A percentile compares a stretch with the other conserved stretches of the same genome.
Conservation (phyloP, 2,888 invertebrate species). For the Allygus modestus region DNA sequence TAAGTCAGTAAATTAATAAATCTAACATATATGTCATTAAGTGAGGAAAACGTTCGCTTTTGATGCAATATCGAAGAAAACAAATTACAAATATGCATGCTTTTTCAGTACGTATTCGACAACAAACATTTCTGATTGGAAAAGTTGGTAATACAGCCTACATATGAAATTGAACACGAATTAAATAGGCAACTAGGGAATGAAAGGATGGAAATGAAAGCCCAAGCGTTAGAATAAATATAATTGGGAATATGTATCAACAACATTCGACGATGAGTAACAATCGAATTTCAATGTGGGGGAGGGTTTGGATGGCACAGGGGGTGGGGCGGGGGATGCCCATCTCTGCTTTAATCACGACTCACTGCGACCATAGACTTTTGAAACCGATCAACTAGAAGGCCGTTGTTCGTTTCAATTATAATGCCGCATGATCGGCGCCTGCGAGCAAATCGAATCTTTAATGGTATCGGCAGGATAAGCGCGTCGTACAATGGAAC, state of each 20-base stretch:
- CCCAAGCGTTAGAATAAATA: neutral
- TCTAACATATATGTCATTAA: no score
- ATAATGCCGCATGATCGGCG: slow-evolving; percentile 14
- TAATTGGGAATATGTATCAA: slow-evolving; percentile 29
- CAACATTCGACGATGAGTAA: neutral
- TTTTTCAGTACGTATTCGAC: no score
- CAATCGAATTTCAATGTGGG: slow-evolving; percentile 2
- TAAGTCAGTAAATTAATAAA: no score
- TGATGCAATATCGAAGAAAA: no score
- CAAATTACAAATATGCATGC: no score
- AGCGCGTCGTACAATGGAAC: slow-evolving; percentile 21
- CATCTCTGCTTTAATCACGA: slow-evolving; percentile 2
- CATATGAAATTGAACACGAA: no score
- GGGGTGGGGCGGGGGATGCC: neutral
- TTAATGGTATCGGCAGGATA: slow-evolving; percentile 37
- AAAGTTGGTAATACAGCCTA: no score
- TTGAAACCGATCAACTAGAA: slow-evolving; percentile 11
- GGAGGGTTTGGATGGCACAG: neutral
- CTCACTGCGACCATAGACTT: neutral
- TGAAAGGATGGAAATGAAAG: slow-evolving; percentile 9
- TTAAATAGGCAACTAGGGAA: neutral
- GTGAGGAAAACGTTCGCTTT: no score
- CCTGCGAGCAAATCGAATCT: slow-evolving; percentile 31
- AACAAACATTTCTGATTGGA: no score
- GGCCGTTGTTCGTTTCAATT: slow-evolving; percentile 11